phyloP scores from a whole-genome alignment of 2,888 invertebrate species.

The Esperia sulphurella region DNA sequence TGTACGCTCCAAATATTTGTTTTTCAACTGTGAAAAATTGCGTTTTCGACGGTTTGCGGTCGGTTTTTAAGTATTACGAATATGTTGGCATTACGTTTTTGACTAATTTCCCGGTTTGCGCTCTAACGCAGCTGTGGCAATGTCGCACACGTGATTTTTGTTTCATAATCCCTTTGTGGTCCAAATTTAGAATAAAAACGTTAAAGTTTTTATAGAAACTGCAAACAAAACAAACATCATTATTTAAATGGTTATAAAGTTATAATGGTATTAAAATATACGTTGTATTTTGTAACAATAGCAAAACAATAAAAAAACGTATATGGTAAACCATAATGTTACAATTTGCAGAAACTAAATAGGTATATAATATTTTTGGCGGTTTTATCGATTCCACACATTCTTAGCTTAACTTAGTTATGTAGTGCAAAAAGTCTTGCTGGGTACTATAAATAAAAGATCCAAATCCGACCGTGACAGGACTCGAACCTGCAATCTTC shows the following conservation, averaged over 20 bases:
- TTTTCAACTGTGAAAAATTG: constrained; percentile 74
- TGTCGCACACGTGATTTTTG: constrained; percentile 52
- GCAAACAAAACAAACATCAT: no score
- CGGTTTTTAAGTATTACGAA: constrained; percentile 68
- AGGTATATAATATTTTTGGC: background rate
- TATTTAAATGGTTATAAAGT: no score
- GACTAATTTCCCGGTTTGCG: constrained; percentile 51
- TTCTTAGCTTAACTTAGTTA: no score
- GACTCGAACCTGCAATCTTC: constrained; percentile 87
- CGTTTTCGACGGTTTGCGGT: constrained; percentile 68
- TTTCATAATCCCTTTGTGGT: constrained; percentile 48
- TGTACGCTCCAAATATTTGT: constrained; percentile 60
- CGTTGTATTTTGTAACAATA: no score
- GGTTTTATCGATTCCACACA: no score
- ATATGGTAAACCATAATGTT: no score
- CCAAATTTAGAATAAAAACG: constrained; percentile 30
- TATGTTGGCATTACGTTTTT: constrained; percentile 63
- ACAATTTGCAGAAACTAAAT: no score
- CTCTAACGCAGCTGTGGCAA: constrained; percentile 48
- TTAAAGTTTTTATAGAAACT: constrained; percentile 19
- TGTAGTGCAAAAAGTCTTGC: no score
- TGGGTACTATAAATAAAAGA: no score
- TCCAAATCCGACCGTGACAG: constrained; percentile 84
- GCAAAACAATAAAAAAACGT: no score
- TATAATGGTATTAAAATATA: no score